Conservation (phyloP, 1,140 invertebrate genomes). For the Drosophila saltans region DNA sequence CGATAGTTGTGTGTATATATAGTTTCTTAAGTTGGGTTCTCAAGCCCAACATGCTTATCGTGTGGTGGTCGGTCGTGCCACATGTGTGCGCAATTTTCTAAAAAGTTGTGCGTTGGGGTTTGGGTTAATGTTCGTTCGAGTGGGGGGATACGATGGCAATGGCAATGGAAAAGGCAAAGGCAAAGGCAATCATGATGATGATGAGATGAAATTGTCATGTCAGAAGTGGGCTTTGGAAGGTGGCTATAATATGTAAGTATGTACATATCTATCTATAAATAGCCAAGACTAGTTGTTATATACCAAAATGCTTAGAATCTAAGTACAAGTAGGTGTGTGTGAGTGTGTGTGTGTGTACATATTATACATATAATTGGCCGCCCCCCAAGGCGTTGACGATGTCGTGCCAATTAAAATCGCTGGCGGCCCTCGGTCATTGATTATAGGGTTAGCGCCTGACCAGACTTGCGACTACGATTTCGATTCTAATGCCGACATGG, state of each 20-base stretch:
- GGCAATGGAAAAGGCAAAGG: neutral
- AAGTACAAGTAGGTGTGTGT: slow-evolving; percentile 40
- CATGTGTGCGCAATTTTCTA: slow-evolving; percentile 48
- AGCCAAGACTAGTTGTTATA: slow-evolving; percentile 67
- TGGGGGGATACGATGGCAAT: slow-evolving; percentile 28
- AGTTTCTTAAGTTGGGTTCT: slow-evolving; percentile 49
- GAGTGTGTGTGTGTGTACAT: slow-evolving; percentile 9
- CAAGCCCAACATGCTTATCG: slow-evolving; percentile 40
- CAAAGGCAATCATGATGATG: neutral
- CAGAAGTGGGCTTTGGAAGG: slow-evolving; percentile 30
- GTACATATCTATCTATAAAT: slow-evolving; percentile 45
- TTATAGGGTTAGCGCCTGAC: slow-evolving; percentile 58
- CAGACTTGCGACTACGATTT: slow-evolving; percentile 16
- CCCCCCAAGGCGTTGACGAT: slow-evolving; percentile 63
- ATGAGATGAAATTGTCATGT: slow-evolving; percentile 28
- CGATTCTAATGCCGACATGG: slow-evolving; percentile 69
- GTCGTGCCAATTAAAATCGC: slow-evolving; percentile 74
- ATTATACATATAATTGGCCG: slow-evolving; percentile 59
- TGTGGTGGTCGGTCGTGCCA: slow-evolving; percentile 40
- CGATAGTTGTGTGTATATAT: neutral
- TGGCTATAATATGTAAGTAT: slow-evolving; percentile 1
- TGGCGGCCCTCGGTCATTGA: slow-evolving; percentile 48
- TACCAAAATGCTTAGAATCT: slow-evolving; percentile 52
- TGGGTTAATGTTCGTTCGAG: slow-evolving; percentile 70
- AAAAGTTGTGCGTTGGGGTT: slow-evolving; percentile 28